These are phyloP conservation scores for Eustalomyia histrio DNA, from an alignment of 2,888 invertebrate species.

Conservation along the genomic window DNA sequence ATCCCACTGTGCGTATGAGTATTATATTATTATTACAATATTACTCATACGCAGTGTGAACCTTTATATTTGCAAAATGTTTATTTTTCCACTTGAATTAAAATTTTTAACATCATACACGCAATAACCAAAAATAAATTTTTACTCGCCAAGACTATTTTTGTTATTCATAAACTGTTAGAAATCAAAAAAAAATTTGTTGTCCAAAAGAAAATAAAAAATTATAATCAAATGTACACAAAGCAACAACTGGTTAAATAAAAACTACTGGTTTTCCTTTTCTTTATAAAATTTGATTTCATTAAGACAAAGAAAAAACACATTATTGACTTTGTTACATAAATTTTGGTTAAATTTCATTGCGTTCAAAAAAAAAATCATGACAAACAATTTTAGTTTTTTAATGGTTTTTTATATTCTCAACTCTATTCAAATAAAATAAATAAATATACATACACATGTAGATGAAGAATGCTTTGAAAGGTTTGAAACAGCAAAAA, in stretches of 20 bases:
- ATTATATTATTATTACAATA: no score
- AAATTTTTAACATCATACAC: no score
- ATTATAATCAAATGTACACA: no score
- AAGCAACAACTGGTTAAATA: conserved; percentile 49
- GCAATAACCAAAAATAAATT: no score
- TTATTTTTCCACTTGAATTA: no score
- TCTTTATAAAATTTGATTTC: background rate
- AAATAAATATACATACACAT: conserved; percentile 20
- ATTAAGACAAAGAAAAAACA: background rate
- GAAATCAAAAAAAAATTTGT: no score
- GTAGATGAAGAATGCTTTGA: conserved; percentile 12
- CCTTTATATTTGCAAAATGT: no score
- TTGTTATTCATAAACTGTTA: no score
- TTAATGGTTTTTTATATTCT: background rate
- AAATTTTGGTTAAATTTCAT: conserved; percentile 37
- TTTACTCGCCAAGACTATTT: no score
- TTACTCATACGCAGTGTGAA: no score
- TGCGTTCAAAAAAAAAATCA: conserved; percentile 29
- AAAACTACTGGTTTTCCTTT: background rate
- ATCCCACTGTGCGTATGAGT: no score
- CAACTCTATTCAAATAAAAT: conserved; percentile 29
- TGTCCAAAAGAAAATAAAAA: no score
- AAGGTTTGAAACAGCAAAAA: conserved; percentile 8
- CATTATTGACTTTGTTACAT: conserved; percentile 26
- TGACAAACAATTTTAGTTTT: conserved; percentile 17